Conservation (phyloP, 2,797 vertebrate species). For the Tinamus major region DNA sequence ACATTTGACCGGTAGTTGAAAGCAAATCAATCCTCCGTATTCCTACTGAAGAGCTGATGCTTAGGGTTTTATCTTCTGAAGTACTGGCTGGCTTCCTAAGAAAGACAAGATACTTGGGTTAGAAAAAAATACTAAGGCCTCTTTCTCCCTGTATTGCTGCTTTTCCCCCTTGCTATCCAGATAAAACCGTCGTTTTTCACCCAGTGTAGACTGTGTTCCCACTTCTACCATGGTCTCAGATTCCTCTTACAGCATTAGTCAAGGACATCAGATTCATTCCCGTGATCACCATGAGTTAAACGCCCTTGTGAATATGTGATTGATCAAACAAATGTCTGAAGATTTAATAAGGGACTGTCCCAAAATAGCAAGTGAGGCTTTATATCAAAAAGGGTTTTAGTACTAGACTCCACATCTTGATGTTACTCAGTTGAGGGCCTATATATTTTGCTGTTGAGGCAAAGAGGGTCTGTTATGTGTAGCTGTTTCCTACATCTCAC, state of each 20-base stretch:
- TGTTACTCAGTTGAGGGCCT: rapidly evolving
- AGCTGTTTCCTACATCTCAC: neutral
- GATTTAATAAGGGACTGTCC: neutral
- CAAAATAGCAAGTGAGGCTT: neutral
- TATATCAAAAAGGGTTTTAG: neutral
- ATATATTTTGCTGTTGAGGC: rapidly evolving
- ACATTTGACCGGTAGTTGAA: constrained; percentile 78
- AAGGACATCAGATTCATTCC: neutral
- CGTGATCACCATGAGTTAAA: neutral
- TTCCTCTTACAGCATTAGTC: neutral
- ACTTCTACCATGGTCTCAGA: neutral
- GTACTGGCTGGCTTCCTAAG: constrained; percentile 29
- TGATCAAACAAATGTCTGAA: neutral
- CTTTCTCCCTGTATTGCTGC: neutral
- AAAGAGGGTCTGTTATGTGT: neutral
- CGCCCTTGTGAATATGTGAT: neutral
- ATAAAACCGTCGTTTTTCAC: neutral
- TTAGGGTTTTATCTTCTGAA: constrained; percentile 7
- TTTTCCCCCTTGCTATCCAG: neutral
- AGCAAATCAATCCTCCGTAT: constrained; percentile 73
- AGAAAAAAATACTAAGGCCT: neutral
- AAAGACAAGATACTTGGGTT: neutral
- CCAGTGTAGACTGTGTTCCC: neutral
- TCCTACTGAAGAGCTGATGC: constrained; percentile 62
- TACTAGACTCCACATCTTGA: neutral